phyloP scores from a whole-genome alignment of 2,888 invertebrate genomes.

The Ceratothoa steindachneri region DNA sequence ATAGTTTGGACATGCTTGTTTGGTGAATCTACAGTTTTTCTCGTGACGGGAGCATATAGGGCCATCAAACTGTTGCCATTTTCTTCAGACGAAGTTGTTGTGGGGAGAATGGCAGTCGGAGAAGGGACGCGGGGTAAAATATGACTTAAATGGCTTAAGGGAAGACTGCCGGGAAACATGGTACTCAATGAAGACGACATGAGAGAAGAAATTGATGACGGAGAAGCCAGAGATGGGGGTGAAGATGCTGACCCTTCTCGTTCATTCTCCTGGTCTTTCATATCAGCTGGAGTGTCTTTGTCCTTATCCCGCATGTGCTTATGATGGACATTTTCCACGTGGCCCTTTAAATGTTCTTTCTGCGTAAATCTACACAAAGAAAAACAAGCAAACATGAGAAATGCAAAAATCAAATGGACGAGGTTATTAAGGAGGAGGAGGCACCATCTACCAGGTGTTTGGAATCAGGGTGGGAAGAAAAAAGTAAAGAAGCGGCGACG shows the following conservation, averaged over 20 bases:
- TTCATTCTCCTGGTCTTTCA: conserved; percentile 20
- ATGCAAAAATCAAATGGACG: background rate
- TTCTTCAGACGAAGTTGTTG: conserved; percentile 2
- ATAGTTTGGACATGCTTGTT: conserved; percentile 44
- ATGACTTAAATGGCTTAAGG: conserved; percentile 8
- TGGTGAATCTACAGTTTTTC: conserved; percentile 39
- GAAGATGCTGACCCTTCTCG: conserved; percentile 12
- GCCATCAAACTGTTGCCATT: conserved; percentile 18
- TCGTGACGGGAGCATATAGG: conserved; percentile 35
- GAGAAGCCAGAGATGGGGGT: conserved; percentile 25
- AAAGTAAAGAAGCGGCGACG: too few relatives aligned
- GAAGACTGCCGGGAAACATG: background rate
- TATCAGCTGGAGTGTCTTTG: background rate
- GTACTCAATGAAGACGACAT: background rate
- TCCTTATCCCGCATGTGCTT: conserved; percentile 14
- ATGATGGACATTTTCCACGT: conserved; percentile 41
- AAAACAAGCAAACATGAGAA: background rate
- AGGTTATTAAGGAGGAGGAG: too few relatives aligned
- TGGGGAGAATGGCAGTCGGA: conserved; percentile 19
- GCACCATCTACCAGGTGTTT: too few relatives aligned
- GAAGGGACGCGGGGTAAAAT: conserved; percentile 24
- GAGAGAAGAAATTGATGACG: background rate
- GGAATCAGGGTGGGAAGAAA: too few relatives aligned
- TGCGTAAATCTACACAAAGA: conserved; percentile 38
- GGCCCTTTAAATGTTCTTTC: conserved; percentile 45